A percentile compares a stretch with the other conserved stretches of the same genome.
phyloP scores from a whole-genome alignment of 2,888 invertebrate genomes.

The Callyntrura sp. region DNA sequence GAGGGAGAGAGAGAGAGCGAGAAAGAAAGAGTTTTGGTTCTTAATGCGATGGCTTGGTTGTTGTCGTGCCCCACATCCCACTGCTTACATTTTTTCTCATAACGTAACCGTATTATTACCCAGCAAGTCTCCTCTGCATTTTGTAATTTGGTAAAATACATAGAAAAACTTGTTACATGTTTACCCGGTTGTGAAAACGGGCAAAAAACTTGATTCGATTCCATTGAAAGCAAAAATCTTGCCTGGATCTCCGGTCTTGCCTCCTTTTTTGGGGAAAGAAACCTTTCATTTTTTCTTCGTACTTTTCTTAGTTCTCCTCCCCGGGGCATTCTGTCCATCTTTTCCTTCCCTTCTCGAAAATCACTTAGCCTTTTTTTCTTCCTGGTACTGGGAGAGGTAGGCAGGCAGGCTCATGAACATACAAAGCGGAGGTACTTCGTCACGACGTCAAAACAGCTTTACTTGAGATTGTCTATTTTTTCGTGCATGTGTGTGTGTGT shows the following conservation, averaged over 20 bases:
- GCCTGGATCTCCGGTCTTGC: background rate
- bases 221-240: background rate
- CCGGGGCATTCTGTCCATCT: conserved; percentile 45
- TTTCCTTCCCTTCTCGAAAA: background rate
- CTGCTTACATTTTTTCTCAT: background rate
- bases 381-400: background rate
- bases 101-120: conserved; percentile 6
- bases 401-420: background rate
- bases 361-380: background rate
- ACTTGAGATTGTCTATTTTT: background rate
- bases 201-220: background rate
- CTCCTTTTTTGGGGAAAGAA: background rate
- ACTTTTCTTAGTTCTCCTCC: background rate
- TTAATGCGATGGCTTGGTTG: too few relatives aligned
- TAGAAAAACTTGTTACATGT: conserved; percentile 10
- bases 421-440: background rate
- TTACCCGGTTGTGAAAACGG: conserved; percentile 6
- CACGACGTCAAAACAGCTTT: conserved; percentile 6
- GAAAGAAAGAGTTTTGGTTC: too few relatives aligned
- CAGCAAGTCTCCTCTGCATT: background rate
- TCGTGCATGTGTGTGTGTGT: background rate
- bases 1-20: too few relatives aligned
- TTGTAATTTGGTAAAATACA: background rate
- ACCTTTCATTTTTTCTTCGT: background rate
- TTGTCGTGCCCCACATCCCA: background rate